Conservation (phyloP, 2,888 invertebrate genomes). For the Lithophane leautieri region DNA sequence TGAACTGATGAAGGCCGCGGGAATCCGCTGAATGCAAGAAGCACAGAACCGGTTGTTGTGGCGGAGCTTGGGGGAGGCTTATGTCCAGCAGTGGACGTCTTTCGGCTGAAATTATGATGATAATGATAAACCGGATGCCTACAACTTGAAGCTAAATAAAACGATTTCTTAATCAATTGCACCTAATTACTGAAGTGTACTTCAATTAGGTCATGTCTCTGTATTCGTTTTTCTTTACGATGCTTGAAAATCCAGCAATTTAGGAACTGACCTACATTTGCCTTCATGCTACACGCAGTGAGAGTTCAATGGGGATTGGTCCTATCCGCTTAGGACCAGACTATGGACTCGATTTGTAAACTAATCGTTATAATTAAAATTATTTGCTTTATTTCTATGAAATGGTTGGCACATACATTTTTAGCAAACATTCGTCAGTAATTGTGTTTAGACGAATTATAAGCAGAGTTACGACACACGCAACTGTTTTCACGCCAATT, state of each 20-base stretch:
- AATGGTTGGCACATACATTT: no score
- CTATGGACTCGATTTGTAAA: constrained; percentile 15
- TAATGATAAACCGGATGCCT: not conserved
- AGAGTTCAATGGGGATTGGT: constrained; percentile 40
- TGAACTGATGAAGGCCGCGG: no score
- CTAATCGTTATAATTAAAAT: constrained; percentile 16
- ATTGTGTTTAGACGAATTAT: no score
- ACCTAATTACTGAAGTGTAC: constrained; percentile 18
- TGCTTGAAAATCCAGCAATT: constrained; percentile 43
- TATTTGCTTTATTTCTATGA: not conserved
- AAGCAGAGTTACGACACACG: no score
- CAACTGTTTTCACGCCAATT: no score
- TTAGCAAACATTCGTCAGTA: no score
- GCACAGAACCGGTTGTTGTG: no score
- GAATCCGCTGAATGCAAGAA: no score
- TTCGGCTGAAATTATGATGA: no score
- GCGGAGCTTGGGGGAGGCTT: no score
- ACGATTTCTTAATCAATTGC: constrained; percentile 17
- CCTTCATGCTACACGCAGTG: not conserved
- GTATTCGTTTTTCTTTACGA: constrained; percentile 26
- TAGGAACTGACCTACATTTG: constrained; percentile 28
- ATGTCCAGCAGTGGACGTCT: no score
- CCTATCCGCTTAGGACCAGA: constrained; percentile 30
- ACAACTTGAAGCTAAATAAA: constrained; percentile 10
- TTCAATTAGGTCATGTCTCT: constrained; percentile 19